Base-by-base conservation (phyloP, 2,113 vertebrate species). In the Melanocharis versteri region DNA sequence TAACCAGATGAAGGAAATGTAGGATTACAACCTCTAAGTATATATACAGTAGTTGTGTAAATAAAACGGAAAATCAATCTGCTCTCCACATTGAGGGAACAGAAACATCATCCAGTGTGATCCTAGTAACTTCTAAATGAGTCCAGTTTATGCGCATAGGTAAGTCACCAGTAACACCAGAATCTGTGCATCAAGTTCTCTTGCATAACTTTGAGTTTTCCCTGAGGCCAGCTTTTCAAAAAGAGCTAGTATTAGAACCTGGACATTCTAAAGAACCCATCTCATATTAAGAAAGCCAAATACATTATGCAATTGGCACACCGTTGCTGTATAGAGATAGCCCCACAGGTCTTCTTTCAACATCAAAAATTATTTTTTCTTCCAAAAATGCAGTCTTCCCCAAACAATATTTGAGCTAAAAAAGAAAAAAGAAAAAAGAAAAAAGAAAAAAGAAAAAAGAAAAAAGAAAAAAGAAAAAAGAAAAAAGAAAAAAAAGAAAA, bases 221-320 rank as follows among this genome's bases (percentile, higher is more conserved):
- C 40, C 9, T 3, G 2, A 57, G 10, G 8, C 3, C 7, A 39
- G 26, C 37, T 92, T 68, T 65, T 31, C 53, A 15, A 26, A 40
- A 57, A 77, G 31, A 31, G 4, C 1, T 39, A 40, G 8, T 79
- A 24, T 73, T 48, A 77, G 20, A 72, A 40, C 9, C 3, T 21
- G 20, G 31, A 3, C 5, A 45, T 61, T n/a, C 17, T 23, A 37
- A 69, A 66, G 26, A 66, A 42, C 3, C 19, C 11, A 62, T 23
- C 3, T 26, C 16, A 37, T 37, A 28, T 18, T 8, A 44, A n/a
- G 33, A 70, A 89, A 64, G 51, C 0, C 3, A 61, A 40, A 40
- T 3, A 22, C 3, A 21, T 33, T 40, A 57, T 3, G 2, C 17
- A 50, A 8, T 31, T 0, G 1, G 15, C 21, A 68, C 4, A 4